phyloP scores from a whole-genome alignment of 2,797 vertebrate genomes.

The Lophotriccus pileatus region DNA sequence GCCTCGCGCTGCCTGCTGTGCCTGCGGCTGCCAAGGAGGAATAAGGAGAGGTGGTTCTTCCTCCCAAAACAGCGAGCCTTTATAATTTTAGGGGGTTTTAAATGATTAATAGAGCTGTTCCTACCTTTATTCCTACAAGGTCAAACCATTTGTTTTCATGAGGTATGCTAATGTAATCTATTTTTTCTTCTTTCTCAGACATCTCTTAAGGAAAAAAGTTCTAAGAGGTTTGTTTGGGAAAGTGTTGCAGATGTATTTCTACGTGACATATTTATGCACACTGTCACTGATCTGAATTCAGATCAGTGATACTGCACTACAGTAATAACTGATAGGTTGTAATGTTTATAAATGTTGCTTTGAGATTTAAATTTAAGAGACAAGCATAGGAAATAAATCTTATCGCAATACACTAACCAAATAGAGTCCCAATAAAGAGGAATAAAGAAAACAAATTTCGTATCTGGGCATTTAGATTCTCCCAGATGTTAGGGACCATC shows the following conservation, averaged over 20 bases:
- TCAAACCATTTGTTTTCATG: slow-evolving; percentile 12
- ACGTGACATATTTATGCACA: not conserved
- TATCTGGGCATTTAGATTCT: slow-evolving; percentile 18
- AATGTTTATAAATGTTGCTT: slow-evolving; percentile 20
- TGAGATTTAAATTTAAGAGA: slow-evolving; percentile 42
- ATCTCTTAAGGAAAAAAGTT: not conserved
- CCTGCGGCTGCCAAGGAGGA: not conserved
- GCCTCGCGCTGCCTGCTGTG: not conserved
- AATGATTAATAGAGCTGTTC: not conserved
- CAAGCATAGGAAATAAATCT: slow-evolving; percentile 37
- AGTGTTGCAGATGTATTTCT: not conserved
- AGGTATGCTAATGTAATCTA: not conserved
- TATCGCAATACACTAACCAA: not conserved
- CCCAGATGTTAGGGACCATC: slow-evolving; percentile 39
- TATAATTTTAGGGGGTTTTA: not conserved
- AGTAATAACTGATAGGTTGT: slow-evolving; percentile 3
- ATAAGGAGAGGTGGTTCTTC: not conserved
- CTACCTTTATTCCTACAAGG: not conserved
- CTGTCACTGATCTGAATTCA: not conserved
- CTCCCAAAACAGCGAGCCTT: not conserved
- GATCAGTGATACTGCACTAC: not conserved
- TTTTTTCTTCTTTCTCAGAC: not conserved
- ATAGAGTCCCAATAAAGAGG: not conserved
- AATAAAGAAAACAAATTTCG: slow-evolving; percentile 37
- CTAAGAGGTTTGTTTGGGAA: not conserved